Conservation (phyloP, 2,888 invertebrate species). For the Leptinotarsa haldemani region DNA sequence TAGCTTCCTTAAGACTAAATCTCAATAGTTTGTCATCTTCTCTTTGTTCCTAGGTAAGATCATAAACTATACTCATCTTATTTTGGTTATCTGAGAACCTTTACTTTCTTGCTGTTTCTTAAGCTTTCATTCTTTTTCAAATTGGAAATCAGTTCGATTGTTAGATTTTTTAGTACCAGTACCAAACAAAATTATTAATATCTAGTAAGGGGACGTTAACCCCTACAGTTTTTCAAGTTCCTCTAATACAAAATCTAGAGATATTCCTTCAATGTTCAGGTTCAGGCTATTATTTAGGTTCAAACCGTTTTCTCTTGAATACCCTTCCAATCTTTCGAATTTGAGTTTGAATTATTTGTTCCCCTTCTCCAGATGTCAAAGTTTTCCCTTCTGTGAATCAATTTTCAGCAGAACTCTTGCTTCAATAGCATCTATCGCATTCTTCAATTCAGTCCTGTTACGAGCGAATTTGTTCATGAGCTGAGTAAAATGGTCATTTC, state of each 20-base stretch:
- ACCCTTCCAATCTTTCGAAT: slow-evolving; percentile 10
- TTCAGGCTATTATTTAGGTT: background rate
- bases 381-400: background rate
- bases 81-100: background rate
- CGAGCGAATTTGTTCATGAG: slow-evolving; percentile 13
- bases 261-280: background rate
- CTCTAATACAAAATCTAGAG: slow-evolving; percentile 7
- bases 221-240: slow-evolving; percentile 10
- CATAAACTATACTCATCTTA: background rate
- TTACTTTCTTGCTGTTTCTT: slow-evolving; percentile 5
- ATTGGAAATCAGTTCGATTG: slow-evolving; percentile 17
- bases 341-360: slow-evolving; percentile 7
- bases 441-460: slow-evolving; percentile 20
- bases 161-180: background rate
- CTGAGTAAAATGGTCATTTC: slow-evolving; percentile 18
- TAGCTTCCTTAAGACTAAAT: slow-evolving; percentile 9
- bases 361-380: slow-evolving; percentile 3
- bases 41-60: slow-evolving; percentile 12
- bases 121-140: background rate
- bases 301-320: slow-evolving; percentile 14
- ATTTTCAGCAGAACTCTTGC: slow-evolving; percentile 17
- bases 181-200: slow-evolving; percentile 15
- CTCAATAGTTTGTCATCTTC: slow-evolving; percentile 18
- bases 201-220: background rate
- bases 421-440: slow-evolving; percentile 18